Conservation (phyloP, 2,888 invertebrate genomes). For the Harmothoe impar region DNA sequence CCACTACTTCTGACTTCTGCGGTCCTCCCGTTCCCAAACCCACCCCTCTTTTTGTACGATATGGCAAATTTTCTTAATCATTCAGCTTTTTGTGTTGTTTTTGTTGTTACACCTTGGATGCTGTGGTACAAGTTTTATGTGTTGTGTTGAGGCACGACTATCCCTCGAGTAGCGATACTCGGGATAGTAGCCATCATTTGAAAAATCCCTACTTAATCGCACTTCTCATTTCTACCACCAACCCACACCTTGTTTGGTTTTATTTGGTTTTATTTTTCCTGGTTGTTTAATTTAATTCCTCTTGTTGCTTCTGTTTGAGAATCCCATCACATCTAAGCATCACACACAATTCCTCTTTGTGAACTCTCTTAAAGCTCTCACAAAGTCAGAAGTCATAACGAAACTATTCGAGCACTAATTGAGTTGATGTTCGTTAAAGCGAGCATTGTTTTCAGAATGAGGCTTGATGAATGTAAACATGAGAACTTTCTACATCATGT, state of each 20-base stretch:
- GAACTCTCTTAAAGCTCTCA: not conserved
- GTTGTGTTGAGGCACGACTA: not conserved
- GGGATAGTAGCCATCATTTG: conserved; percentile 1
- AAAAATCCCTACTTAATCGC: not conserved
- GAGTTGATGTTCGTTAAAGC: not conserved
- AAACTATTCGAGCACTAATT: conserved; percentile 6
- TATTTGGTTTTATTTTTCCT: not conserved
- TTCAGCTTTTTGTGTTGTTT: conserved; percentile 22
- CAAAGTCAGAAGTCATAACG: conserved; percentile 36
- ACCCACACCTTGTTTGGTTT: not conserved
- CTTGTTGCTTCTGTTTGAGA: not conserved
- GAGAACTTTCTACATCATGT: not conserved
- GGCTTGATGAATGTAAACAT: conserved; percentile 9
- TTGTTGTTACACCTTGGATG: conserved; percentile 19
- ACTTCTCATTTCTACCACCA: not conserved
- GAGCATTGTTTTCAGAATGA: not conserved
- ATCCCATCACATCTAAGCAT: not conserved
- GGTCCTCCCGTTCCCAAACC: not conserved
- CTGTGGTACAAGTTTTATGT: not conserved
- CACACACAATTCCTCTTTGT: not conserved
- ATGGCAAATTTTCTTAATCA: not conserved
- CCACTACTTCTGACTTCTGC: conserved; percentile 21
- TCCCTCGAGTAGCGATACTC: conserved; percentile 21
- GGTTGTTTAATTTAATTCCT: not conserved
- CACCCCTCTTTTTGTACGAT: not conserved